Percentiles rank a stretch among this genome's conserved stretches.
These are phyloP conservation scores for Ectropis grisescens DNA, from an alignment of 1,140 invertebrate genomes.

Conservation along the genomic window DNA sequence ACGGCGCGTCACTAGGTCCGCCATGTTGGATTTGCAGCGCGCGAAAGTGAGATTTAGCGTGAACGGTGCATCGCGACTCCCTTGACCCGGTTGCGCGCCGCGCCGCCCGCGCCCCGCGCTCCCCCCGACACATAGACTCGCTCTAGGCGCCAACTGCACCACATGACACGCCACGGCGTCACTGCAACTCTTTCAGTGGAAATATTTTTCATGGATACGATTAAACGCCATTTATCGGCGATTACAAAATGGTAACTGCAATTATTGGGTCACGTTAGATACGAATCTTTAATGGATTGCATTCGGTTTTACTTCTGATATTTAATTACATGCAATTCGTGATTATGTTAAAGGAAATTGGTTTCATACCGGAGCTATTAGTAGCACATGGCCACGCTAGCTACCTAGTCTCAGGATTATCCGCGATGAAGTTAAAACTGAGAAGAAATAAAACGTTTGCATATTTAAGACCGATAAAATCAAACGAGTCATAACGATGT, in stretches of 20 bases:
- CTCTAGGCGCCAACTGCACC: slow-evolving; percentile 20
- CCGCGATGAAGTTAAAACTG: too few relatives aligned
- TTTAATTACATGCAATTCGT: background rate
- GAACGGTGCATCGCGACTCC: slow-evolving; percentile 60
- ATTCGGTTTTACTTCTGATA: too few relatives aligned
- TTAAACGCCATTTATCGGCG: slow-evolving; percentile 4
- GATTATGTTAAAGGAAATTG: slow-evolving; percentile 10
- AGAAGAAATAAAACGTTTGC: too few relatives aligned
- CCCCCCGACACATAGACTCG: slow-evolving; percentile 18
- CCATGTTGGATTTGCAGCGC: slow-evolving; percentile 51
- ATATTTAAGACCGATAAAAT: too few relatives aligned
- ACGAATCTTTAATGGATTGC: too few relatives aligned
- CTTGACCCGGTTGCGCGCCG: slow-evolving; percentile 52
- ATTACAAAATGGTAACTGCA: slow-evolving; percentile 7
- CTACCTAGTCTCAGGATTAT: too few relatives aligned
- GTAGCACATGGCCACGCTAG: too few relatives aligned
- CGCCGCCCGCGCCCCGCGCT: slow-evolving; percentile 14
- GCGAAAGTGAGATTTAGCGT: slow-evolving; percentile 67
- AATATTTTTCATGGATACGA: slow-evolving; percentile 24
- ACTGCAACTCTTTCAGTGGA: slow-evolving; percentile 8
- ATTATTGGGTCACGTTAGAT: slow-evolving; percentile 2
- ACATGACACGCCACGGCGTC: background rate
- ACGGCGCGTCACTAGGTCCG: slow-evolving; percentile 38
- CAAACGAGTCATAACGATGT: too few relatives aligned
- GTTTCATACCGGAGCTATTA: slow-evolving; percentile 8